Evolutionary conservation across 37 sponge, comb jelly and placozoan species (phyloP).

Genomic region (Crambe crambe): DNA sequence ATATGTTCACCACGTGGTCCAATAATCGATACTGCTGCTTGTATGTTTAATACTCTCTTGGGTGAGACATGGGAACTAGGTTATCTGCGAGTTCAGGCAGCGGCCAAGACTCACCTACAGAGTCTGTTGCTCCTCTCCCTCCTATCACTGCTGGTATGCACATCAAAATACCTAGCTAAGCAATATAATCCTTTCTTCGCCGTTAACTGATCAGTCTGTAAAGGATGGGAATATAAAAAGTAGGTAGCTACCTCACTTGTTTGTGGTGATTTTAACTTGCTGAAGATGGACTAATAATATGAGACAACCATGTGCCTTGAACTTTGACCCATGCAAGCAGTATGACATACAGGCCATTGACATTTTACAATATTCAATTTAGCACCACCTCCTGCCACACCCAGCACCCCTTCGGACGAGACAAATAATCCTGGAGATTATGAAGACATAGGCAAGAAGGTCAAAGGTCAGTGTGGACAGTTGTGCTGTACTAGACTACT

Average conservation of each 20-base stretch:
- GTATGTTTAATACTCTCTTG: neutral
- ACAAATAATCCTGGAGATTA: conserved; percentile 72
- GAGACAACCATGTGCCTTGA: too few relatives aligned
- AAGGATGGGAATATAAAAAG: too few relatives aligned
- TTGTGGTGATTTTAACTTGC: too few relatives aligned
- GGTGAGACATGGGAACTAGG: neutral
- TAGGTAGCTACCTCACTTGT: too few relatives aligned
- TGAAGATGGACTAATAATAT: too few relatives aligned
- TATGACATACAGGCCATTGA: too few relatives aligned
- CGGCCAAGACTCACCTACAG: neutral
- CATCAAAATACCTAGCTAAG: neutral
- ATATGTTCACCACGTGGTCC: neutral
- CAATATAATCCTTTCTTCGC: too few relatives aligned
- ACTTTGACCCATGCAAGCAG: too few relatives aligned
- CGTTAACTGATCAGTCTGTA: too few relatives aligned
- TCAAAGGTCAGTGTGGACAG: conserved; percentile 77
- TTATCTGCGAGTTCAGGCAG: conserved; percentile 21
- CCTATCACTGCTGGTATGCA: conserved; percentile 33
- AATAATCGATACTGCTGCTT: neutral
- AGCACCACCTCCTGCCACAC: neutral
- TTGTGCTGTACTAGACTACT: neutral
- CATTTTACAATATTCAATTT: too few relatives aligned
- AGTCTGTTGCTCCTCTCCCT: conserved; percentile 20
- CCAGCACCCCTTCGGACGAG: neutral
- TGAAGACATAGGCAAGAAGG: conserved; percentile 70